Conservation (phyloP, 2,113 vertebrate genomes). For the Stigmatopora argus region DNA sequence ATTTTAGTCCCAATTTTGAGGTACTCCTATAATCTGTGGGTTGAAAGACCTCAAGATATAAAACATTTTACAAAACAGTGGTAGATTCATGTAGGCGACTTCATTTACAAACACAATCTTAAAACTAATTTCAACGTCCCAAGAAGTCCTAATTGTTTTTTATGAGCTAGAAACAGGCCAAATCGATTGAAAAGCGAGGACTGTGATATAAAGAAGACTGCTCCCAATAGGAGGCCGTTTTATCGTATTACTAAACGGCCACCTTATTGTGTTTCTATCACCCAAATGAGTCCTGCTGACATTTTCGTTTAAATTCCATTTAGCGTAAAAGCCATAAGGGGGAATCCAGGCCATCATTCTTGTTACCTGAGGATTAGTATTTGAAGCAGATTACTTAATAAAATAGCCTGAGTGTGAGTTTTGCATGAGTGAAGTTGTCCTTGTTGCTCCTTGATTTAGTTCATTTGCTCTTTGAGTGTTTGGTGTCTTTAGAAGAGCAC, state of each 20-base stretch:
- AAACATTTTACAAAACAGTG: not conserved
- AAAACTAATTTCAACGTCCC: constrained; percentile 14
- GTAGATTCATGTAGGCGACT: not conserved
- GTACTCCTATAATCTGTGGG: not conserved
- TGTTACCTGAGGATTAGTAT: constrained; percentile 13
- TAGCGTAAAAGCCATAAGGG: constrained; percentile 16
- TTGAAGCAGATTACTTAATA: constrained; percentile 8
- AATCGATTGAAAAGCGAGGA: constrained; percentile 32
- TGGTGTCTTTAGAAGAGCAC: not conserved
- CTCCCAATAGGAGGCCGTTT: constrained; percentile 43
- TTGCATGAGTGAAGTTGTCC: not conserved
- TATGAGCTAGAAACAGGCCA: constrained; percentile 1
- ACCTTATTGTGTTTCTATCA: constrained; percentile 45
- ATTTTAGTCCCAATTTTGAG: not conserved
- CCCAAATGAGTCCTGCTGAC: constrained; percentile 53
- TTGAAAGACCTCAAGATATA: not conserved
- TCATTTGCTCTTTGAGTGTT: not conserved
- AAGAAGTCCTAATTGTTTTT: constrained; percentile 18
- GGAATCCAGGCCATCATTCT: constrained; percentile 27
- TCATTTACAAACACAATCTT: not conserved
- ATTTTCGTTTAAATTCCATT: constrained; percentile 49
- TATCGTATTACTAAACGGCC: constrained; percentile 50
- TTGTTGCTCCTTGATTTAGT: not conserved
- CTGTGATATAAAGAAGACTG: constrained; percentile 51
- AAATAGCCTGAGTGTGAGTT: constrained; percentile 28